Evolutionary conservation across 2,113 vertebrate genomes (phyloP).

Genomic region (Microtus oregoni): DNA sequence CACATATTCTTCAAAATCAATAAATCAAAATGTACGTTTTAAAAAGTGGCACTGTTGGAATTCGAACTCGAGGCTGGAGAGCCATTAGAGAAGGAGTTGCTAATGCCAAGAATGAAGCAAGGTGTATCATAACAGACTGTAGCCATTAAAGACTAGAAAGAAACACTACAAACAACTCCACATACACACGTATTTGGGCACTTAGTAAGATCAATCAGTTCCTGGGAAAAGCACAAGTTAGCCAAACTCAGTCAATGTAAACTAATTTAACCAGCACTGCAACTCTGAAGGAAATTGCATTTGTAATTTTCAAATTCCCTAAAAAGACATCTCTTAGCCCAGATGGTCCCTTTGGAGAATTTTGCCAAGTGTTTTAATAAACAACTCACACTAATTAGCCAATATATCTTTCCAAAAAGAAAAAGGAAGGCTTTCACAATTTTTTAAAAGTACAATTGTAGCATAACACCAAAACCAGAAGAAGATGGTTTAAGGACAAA

Average conservation of each 20-base stretch:
- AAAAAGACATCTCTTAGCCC: neutral
- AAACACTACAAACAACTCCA: neutral
- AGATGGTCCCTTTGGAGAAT: neutral
- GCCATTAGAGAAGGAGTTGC: neutral
- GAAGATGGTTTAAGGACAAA: neutral
- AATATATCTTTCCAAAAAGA: neutral
- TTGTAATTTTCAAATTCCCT: neutral
- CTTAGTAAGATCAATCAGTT: neutral
- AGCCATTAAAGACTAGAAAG: neutral
- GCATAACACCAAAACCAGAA: neutral
- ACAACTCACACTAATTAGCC: conserved; percentile 1
- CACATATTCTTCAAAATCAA: neutral
- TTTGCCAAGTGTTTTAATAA: neutral
- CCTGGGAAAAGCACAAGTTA: neutral
- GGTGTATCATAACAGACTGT: neutral
- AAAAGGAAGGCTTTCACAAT: neutral
- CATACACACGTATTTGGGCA: neutral
- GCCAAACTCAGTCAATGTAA: neutral
- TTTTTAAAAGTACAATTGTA: neutral
- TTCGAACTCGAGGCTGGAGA: neutral
- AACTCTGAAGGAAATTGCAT: conserved; percentile 1
- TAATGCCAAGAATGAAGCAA: neutral
- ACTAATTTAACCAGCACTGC: neutral
- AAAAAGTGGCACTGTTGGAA: neutral
- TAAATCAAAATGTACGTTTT: neutral